A percentile compares a stretch with the other conserved stretches of the same genome.
Evolutionary conservation across 2,797 vertebrate genomes (phyloP).

Genomic region (Phyllotis vaccarum): DNA sequence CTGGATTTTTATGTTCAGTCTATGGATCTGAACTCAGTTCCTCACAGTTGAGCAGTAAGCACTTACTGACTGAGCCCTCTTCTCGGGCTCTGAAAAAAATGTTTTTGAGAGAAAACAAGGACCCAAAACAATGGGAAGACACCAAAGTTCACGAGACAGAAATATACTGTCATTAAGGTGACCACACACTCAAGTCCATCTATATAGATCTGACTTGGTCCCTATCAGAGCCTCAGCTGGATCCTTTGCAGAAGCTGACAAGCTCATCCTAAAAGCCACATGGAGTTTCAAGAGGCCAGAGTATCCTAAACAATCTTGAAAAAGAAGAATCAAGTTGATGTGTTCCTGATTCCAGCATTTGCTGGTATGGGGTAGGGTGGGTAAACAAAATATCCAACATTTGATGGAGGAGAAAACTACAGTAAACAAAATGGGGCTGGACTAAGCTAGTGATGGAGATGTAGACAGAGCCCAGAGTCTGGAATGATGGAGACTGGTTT

Average conservation of each 20-base stretch:
- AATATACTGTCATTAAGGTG: rapidly evolving
- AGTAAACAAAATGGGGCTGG: neutral
- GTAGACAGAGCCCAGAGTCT: rapidly evolving
- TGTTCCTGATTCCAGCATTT: neutral
- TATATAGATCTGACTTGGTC: no score
- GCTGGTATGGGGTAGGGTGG: neutral
- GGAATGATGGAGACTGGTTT: neutral
- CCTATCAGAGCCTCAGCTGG: neutral
- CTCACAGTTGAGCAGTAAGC: neutral
- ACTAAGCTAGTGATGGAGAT: rapidly evolving
- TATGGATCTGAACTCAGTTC: neutral
- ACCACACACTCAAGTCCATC: rapidly evolving
- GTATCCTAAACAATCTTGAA: neutral
- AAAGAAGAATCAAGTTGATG: neutral
- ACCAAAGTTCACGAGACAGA: neutral
- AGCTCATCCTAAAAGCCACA: neutral
- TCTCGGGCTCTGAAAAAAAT: neutral
- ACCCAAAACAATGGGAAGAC: neutral
- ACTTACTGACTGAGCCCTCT: no score
- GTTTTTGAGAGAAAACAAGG: neutral
- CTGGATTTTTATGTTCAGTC: neutral
- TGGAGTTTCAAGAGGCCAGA: neutral
- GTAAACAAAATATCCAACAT: neutral
- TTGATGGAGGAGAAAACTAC: neutral
- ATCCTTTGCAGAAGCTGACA: neutral